These are phyloP conservation scores for Bilobella aurantiaca DNA, from an alignment of 1,140 invertebrate species.

Conservation along the genomic window DNA sequence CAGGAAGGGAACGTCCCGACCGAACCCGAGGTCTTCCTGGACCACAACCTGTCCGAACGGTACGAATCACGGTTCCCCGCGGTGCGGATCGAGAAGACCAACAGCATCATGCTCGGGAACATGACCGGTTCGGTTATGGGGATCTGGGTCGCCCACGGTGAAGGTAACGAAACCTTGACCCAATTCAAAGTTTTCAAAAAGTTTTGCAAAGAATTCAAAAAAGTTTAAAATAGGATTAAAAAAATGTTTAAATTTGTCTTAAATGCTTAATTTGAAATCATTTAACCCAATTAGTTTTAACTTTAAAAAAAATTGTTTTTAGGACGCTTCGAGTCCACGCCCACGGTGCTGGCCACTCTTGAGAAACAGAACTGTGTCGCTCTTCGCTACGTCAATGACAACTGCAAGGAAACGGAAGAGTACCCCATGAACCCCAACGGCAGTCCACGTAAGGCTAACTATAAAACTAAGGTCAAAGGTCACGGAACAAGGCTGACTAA, in stretches of 20 bases:
- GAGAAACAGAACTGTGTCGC: conserved; percentile 55
- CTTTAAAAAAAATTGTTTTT: conserved; percentile 32
- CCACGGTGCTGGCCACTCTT: conserved; percentile 47
- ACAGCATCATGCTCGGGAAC: conserved; percentile 71
- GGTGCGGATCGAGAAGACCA: conserved; percentile 60
- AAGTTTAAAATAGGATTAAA: too few species aligned
- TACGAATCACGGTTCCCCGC: conserved; percentile 87
- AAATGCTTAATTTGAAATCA: too few species aligned
- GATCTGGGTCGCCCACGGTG: conserved; percentile 94
- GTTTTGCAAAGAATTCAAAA: too few species aligned
- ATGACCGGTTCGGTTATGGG: conserved; percentile 78
- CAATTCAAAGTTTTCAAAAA: background rate
- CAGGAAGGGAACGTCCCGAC: conserved; percentile 39
- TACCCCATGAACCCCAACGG: conserved; percentile 95
- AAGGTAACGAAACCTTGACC: conserved; percentile 81
- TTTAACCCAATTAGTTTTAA: conserved; percentile 2
- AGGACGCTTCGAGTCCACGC: conserved; percentile 50
- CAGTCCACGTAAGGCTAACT: conserved; percentile 55
- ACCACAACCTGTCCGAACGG: conserved; percentile 75
- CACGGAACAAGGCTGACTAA: too few species aligned
- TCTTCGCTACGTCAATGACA: conserved; percentile 74
- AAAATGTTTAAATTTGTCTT: too few species aligned
- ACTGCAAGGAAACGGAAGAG: conserved; percentile 56
- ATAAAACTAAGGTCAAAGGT: too few species aligned
- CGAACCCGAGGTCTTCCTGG: conserved; percentile 56